Evolutionary conservation across 1,140 invertebrate species (phyloP).

Genomic region (Anastatus disparis): DNA sequence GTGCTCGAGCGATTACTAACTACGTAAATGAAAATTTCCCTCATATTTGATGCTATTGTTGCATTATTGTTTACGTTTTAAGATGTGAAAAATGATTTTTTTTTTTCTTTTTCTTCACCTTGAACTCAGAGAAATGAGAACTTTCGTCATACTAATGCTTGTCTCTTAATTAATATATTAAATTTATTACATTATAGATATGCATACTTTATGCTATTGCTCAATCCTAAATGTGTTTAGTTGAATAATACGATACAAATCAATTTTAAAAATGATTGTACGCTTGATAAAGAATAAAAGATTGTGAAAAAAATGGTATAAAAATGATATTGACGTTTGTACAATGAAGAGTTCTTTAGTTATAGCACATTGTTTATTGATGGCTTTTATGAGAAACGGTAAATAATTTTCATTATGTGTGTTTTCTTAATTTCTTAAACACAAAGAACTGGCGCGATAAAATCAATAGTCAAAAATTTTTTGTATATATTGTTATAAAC

Average conservation of each 20-base stretch:
- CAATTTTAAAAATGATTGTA: neutral
- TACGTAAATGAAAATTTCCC: too few species aligned
- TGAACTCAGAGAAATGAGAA: constrained; percentile 10
- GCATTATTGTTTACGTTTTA: too few species aligned
- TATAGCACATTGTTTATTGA: neutral
- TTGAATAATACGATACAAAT: neutral
- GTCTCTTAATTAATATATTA: neutral
- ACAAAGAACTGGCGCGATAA: neutral
- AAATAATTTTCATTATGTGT: neutral
- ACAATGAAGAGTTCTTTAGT: neutral
- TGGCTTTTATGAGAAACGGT: neutral
- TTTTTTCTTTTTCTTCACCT: too few species aligned
- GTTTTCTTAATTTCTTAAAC: constrained; percentile 1
- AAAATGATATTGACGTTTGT: neutral
- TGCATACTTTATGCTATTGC: neutral
- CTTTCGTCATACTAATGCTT: constrained; percentile 1
- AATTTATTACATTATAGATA: constrained; percentile 2
- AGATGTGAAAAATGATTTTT: neutral
- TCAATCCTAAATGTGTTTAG: neutral
- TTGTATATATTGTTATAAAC: neutral
- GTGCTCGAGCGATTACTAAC: too few species aligned
- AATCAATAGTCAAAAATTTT: neutral
- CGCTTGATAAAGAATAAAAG: neutral
- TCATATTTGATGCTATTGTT: too few species aligned
- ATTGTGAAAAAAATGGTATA: constrained; percentile 2